Evolutionary conservation across 2,888 invertebrate genomes (phyloP).

Genomic region (Anoncus sp.): DNA sequence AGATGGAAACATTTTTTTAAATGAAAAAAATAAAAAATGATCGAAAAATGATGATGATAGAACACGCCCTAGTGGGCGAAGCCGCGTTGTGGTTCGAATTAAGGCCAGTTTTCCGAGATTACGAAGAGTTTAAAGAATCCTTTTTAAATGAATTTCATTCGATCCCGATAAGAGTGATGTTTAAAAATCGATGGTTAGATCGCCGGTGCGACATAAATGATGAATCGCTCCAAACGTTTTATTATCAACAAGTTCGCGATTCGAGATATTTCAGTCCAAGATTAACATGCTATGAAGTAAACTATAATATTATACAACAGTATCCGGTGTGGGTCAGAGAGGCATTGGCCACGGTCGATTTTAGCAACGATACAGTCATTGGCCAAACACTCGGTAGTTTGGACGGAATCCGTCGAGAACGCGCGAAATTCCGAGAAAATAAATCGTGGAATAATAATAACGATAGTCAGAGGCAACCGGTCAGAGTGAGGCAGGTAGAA

Average conservation of each 20-base stretch:
- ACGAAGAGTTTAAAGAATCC: conserved; percentile 34
- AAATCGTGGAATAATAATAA: too few species aligned
- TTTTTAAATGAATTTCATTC: conserved; percentile 54
- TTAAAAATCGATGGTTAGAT: conserved; percentile 37
- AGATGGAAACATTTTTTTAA: conserved; percentile 36
- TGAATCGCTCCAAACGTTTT: conserved; percentile 39
- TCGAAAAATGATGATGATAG: conserved; percentile 5
- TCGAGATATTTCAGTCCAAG: conserved; percentile 35
- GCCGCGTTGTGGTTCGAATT: background rate
- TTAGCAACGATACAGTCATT: too few species aligned
- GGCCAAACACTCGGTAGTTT: too few species aligned
- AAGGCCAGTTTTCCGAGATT: background rate
- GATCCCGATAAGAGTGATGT: conserved; percentile 39
- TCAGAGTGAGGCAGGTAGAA: too few species aligned
- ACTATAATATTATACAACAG: conserved; percentile 43
- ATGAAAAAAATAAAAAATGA: conserved; percentile 41
- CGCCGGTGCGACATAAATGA: background rate
- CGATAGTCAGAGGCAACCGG: too few species aligned
- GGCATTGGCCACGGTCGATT: background rate
- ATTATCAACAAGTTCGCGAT: conserved; percentile 38
- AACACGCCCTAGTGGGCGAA: background rate
- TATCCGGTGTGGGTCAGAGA: conserved; percentile 6
- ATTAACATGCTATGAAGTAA: conserved; percentile 31
- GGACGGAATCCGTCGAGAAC: too few species aligned
- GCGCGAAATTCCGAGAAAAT: too few species aligned